A percentile compares a stretch with the other conserved stretches of the same genome.
Evolutionary conservation across 2,797 vertebrate genomes (phyloP).

Genomic region (Apogon hyalosoma): DNA sequence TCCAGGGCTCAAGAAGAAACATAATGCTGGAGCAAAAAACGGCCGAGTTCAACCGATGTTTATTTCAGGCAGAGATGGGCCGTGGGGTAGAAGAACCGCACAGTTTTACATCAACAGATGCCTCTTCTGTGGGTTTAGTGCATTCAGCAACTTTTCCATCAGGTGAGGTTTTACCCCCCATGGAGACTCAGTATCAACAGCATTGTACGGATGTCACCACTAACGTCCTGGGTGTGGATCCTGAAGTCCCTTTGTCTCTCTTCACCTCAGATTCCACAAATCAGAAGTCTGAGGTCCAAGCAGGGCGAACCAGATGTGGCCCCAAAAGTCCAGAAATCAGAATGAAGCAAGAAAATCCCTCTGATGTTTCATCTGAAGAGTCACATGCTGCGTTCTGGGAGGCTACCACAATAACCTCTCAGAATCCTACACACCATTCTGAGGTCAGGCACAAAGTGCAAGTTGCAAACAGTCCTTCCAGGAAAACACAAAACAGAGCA

Average conservation of each 20-base stretch:
- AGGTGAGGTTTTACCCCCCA: conserved; percentile 49
- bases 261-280: conserved; percentile 34
- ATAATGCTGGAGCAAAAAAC: conserved; percentile 92
- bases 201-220: conserved; percentile 40
- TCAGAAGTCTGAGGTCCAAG: conserved; percentile 40
- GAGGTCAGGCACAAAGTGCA: conserved; percentile 64
- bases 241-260: conserved; percentile 36
- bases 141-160: conserved; percentile 29
- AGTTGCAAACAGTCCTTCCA: conserved; percentile 57
- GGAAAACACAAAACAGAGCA: conserved; percentile 59
- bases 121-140: conserved; percentile 56
- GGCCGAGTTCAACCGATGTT: conserved; percentile 93
- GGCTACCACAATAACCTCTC: conserved; percentile 28
- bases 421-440: conserved; percentile 37
- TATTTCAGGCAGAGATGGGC: conserved; percentile 92
- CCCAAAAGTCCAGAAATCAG: conserved; percentile 58
- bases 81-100: conserved; percentile 73
- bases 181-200: conserved; percentile 46
- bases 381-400: conserved; percentile 47
- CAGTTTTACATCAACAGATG: conserved; percentile 58
- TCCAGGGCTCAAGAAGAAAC: conserved; percentile 82
- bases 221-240: conserved; percentile 10
- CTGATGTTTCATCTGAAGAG: conserved; percentile 51
- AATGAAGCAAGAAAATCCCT: conserved; percentile 37
- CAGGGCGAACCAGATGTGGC: conserved; percentile 34